A percentile compares a stretch with the other conserved stretches of the same genome.
Conservation (phyloP, 2,113 vertebrate genomes). For the Lamprotornis superbus region DNA sequence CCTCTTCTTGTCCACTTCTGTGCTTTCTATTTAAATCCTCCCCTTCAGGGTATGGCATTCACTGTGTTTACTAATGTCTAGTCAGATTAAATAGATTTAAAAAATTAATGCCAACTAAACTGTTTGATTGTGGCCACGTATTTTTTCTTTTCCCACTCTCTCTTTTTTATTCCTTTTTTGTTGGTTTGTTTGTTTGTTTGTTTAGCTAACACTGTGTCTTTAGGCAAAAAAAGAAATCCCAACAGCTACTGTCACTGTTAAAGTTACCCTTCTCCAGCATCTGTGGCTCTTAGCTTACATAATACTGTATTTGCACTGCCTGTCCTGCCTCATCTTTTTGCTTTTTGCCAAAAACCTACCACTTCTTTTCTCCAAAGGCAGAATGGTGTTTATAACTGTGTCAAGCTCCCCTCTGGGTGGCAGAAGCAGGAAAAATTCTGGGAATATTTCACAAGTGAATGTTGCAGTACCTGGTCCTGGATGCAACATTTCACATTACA, state of each 20-base stretch:
- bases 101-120: neutral
- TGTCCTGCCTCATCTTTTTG: neutral
- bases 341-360: neutral
- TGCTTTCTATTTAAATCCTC: neutral
- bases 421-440: neutral
- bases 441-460: neutral
- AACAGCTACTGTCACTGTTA: neutral
- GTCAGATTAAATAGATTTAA: neutral
- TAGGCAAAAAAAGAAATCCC: neutral
- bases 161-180: fast-evolving
- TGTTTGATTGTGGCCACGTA: neutral
- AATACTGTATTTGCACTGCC: neutral
- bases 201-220: neutral
- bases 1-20: neutral
- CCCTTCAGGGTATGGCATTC: neutral
- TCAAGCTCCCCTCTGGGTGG: neutral
- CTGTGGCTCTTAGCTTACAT: neutral
- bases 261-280: neutral
- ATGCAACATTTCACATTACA: neutral
- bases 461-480: neutral
- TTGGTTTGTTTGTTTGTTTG: neutral
- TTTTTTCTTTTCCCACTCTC: neutral
- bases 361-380: neutral
- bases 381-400: neutral
- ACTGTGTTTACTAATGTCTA: neutral